A percentile compares a stretch with the other conserved stretches of the same genome.
These are phyloP conservation scores for Luehdorfia chinensis DNA, from an alignment of 1,140 invertebrate genomes.

Conservation along the genomic window DNA sequence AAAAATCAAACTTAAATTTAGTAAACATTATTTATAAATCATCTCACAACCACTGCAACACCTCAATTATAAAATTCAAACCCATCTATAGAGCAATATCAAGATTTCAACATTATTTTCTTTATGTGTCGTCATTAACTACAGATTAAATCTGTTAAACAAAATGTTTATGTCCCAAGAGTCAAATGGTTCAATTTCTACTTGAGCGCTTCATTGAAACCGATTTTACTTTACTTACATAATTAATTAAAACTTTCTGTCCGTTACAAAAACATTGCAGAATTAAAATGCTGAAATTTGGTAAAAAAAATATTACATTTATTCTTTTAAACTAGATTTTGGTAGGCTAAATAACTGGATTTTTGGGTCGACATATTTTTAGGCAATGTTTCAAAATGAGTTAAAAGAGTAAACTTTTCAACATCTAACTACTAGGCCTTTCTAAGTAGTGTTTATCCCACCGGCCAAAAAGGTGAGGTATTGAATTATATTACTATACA, in stretches of 20 bases:
- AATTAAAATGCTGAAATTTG: too few relatives aligned
- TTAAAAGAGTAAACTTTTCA: constrained; percentile 10
- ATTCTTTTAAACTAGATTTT: too few relatives aligned
- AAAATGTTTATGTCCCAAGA: too few relatives aligned
- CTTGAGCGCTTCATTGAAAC: too few relatives aligned
- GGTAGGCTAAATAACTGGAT: too few relatives aligned
- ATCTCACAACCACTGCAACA: constrained; percentile 75
- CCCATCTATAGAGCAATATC: constrained; percentile 57
- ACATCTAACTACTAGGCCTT: constrained; percentile 12
- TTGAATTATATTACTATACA: constrained; percentile 15
- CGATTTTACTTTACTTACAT: too few relatives aligned
- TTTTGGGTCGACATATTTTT: too few relatives aligned
- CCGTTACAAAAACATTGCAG: too few relatives aligned
- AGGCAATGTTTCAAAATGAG: background rate
- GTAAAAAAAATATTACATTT: too few relatives aligned
- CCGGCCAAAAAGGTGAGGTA: background rate
- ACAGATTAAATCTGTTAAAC: too few relatives aligned
- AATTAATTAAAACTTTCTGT: too few relatives aligned
- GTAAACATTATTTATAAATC: constrained; percentile 73
- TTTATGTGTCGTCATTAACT: constrained; percentile 23
- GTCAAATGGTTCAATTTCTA: too few relatives aligned
- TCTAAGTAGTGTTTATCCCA: background rate
- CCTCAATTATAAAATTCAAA: constrained; percentile 56
- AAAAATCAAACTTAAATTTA: constrained; percentile 73
- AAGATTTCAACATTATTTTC: constrained; percentile 42